Evolutionary conservation across 1,140 invertebrate genomes (phyloP).

Genomic region (Ctenoplectra terminalis): DNA sequence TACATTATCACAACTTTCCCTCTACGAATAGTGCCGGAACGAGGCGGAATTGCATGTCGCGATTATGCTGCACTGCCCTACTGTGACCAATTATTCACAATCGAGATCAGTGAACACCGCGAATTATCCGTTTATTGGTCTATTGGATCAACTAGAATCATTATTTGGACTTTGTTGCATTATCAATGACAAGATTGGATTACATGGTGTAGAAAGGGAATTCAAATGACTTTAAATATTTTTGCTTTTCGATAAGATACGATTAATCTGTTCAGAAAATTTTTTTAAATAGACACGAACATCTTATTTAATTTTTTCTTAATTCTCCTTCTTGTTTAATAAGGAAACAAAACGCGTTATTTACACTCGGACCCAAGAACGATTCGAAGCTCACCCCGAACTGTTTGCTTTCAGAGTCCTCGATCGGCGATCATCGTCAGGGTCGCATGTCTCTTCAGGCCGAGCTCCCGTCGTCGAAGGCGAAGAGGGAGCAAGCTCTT

Average conservation of each 20-base stretch:
- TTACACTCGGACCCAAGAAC: background rate
- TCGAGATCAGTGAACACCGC: conserved; percentile 14
- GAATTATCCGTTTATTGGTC: background rate
- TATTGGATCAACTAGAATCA: no score
- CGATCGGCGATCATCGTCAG: conserved; percentile 64
- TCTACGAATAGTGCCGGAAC: conserved; percentile 46
- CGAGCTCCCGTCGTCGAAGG: conserved; percentile 70
- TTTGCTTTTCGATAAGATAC: no score
- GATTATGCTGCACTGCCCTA: conserved; percentile 19
- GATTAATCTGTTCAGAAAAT: no score
- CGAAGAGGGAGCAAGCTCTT: conserved; percentile 71
- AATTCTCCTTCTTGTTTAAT: background rate
- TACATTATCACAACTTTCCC: conserved; percentile 36
- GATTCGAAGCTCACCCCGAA: background rate
- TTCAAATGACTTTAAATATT: no score
- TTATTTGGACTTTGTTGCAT: no score
- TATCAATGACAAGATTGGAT: no score
- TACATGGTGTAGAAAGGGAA: no score
- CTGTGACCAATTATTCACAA: conserved; percentile 23
- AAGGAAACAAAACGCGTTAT: background rate
- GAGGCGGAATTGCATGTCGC: conserved; percentile 45
- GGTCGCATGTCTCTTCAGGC: conserved; percentile 65
- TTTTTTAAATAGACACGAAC: no score
- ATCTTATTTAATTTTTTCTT: no score
- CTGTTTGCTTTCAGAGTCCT: conserved; percentile 53